These are phyloP conservation scores for Campopleginae sp. DNA, from an alignment of 2,888 invertebrate genomes.

Conservation along the genomic window DNA sequence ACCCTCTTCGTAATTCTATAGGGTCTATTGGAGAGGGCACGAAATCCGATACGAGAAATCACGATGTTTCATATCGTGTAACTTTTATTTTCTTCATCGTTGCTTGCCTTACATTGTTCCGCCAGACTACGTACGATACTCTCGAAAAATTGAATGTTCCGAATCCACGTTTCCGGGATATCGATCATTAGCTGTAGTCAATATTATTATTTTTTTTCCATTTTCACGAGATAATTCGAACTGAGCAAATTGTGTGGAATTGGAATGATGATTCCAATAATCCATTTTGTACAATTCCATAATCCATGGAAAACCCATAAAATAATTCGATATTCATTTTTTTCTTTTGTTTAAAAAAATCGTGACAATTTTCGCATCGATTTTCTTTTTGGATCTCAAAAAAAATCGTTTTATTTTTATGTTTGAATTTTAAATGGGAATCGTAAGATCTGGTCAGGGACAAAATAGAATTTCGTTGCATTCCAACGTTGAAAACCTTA, in stretches of 20 bases:
- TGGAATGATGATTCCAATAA: too few relatives aligned
- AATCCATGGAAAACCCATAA: too few relatives aligned
- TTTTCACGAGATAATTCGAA: not conserved
- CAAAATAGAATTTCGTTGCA: too few relatives aligned
- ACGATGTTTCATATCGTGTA: slow-evolving; percentile 6
- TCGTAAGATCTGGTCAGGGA: too few relatives aligned
- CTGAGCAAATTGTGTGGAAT: not conserved
- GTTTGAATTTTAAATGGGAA: too few relatives aligned
- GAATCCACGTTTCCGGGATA: not conserved
- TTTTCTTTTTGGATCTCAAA: too few relatives aligned
- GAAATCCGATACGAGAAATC: slow-evolving; percentile 23
- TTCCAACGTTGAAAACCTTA: too few relatives aligned
- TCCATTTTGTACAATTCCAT: too few relatives aligned
- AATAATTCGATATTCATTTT: too few relatives aligned
- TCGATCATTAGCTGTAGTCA: not conserved
- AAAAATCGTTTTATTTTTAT: too few relatives aligned
- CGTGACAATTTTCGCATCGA: too few relatives aligned
- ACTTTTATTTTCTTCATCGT: not conserved
- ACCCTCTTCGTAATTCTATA: slow-evolving; percentile 5
- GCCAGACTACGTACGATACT: not conserved
- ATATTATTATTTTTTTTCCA: not conserved
- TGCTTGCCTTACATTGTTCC: not conserved
- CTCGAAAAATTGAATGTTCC: not conserved
- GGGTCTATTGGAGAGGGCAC: not conserved
- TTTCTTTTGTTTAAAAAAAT: too few relatives aligned